These are phyloP conservation scores for Leptodactylus fuscus DNA, from an alignment of 2,113 vertebrate species.

Conservation along the genomic window DNA sequence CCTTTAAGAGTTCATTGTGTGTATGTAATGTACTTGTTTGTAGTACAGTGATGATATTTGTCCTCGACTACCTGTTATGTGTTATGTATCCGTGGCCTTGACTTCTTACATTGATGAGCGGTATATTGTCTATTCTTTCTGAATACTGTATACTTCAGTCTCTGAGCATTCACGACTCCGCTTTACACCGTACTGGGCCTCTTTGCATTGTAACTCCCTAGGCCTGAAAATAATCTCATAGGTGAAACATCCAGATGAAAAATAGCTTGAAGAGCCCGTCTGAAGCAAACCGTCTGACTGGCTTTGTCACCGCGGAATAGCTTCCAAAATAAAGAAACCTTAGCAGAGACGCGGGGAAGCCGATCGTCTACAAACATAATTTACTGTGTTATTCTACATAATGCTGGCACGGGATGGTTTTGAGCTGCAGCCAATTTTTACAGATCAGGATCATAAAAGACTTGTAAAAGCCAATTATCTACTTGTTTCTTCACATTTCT, in stretches of 20 bases:
- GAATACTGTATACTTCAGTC: not conserved
- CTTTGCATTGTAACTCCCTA: not conserved
- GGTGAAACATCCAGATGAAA: not conserved
- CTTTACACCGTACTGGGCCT: not conserved
- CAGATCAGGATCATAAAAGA: not conserved
- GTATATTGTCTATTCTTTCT: not conserved
- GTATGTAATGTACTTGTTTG: not conserved
- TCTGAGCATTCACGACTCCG: not conserved
- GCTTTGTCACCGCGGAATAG: not conserved
- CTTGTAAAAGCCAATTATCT: not conserved
- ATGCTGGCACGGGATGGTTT: not conserved
- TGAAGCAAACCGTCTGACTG: not conserved
- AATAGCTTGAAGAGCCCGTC: not conserved
- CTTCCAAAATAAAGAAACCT: constrained; percentile 19
- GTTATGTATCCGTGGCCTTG: not conserved
- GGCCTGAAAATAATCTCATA: not conserved
- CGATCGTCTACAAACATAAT: constrained; percentile 6
- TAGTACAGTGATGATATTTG: not conserved
- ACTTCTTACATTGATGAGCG: not conserved
- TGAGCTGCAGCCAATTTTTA: constrained; percentile 5
- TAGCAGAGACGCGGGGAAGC: constrained; percentile 12
- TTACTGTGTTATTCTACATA: constrained; percentile 10
- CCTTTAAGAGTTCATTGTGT: not conserved
- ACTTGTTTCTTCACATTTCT: not conserved
- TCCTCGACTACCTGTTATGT: not conserved